Evolutionary conservation across 2,797 vertebrate species (phyloP).

Genomic region (Perodicticus potto): DNA sequence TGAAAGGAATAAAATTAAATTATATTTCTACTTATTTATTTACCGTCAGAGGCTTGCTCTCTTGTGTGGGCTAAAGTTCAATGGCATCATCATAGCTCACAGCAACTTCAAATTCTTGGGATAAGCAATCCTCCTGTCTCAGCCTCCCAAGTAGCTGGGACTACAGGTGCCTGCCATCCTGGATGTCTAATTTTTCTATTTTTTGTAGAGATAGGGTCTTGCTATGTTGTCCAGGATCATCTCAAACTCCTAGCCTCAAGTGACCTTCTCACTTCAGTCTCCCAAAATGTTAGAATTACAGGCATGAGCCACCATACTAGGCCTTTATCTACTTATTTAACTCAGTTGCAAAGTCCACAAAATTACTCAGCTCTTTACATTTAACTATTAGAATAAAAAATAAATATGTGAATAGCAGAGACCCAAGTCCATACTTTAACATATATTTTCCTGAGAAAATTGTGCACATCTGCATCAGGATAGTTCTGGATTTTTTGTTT

Average conservation of each 20-base stretch:
- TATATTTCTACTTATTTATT: neutral
- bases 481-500: no score
- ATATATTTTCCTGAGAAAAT: neutral
- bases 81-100: no score
- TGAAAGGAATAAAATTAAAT: neutral
- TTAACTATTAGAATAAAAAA: slow-evolving; percentile 6
- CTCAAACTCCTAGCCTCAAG: neutral
- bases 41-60: no score
- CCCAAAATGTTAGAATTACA: neutral
- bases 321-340: neutral
- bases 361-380: neutral
- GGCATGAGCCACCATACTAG: neutral
- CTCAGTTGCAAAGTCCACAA: neutral
- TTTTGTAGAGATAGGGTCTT: no score
- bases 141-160: no score
- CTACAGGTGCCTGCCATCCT: no score
- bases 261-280: neutral
- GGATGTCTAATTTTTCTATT: no score
- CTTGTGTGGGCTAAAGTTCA: no score
- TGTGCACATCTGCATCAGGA: neutral
- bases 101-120: no score
- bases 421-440: neutral
- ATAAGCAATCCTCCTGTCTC: no score
- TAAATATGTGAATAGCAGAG: neutral
- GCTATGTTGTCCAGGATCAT: neutral